A percentile compares a stretch with the other conserved stretches of the same genome.
phyloP scores from a whole-genome alignment of 2,797 vertebrate species.

The Hippocampus kuda region DNA sequence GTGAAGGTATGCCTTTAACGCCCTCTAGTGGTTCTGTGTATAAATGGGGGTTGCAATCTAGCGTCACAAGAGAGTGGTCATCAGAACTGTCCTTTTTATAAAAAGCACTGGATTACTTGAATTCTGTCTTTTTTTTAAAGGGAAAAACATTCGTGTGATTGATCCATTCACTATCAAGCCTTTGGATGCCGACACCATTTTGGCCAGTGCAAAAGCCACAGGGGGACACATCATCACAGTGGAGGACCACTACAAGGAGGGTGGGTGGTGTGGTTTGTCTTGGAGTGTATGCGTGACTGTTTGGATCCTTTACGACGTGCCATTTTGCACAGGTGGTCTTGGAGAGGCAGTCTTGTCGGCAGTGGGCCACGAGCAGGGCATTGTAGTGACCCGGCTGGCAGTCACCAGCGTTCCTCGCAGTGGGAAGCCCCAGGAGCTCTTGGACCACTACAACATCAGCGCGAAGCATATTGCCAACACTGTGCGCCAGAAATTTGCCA shows the following conservation, averaged over 20 bases:
- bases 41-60: neutral
- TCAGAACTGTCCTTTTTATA: too few species aligned
- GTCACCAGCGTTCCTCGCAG: constrained; percentile 69
- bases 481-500: constrained; percentile 68
- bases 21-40: constrained; percentile 25
- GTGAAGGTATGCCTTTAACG: constrained; percentile 63
- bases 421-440: constrained; percentile 69
- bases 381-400: constrained; percentile 71
- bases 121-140: constrained; percentile 25
- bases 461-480: constrained; percentile 67
- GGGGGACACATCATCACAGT: constrained; percentile 78
- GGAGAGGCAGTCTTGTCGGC: constrained; percentile 78
- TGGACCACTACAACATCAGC: constrained; percentile 75
- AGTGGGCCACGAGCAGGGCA: constrained; percentile 68
- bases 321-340: constrained; percentile 69
- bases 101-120: neutral
- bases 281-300: neutral
- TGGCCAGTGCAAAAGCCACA: constrained; percentile 71
- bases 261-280: constrained; percentile 40
- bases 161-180: constrained; percentile 88
- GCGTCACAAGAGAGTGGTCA: neutral
- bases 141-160: constrained; percentile 74
- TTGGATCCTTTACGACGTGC: neutral
- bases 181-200: constrained; percentile 73
- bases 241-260: constrained; percentile 85